Evolutionary conservation across 2,888 invertebrate species (phyloP).

Genomic region (Drosophila meridionalis): DNA sequence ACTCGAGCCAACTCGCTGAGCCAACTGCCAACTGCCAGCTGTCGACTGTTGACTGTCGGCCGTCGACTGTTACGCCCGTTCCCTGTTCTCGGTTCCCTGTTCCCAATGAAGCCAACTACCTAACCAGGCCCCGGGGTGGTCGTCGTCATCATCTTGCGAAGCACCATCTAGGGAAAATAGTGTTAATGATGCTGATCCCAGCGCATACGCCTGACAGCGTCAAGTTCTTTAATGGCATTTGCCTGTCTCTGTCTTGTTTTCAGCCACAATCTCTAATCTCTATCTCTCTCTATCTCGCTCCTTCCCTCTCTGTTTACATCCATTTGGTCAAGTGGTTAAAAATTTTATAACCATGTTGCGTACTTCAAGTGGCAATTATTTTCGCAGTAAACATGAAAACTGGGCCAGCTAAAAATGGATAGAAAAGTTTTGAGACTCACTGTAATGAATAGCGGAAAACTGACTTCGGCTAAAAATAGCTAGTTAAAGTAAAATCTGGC

Average conservation of each 20-base stretch:
- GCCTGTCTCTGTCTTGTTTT: constrained; percentile 2
- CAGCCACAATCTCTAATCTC: neutral
- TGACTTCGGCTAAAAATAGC: neutral
- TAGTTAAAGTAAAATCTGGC: neutral
- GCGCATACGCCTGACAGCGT: constrained; percentile 59
- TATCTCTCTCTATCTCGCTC: neutral
- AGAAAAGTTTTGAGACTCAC: neutral
- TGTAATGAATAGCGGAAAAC: neutral
- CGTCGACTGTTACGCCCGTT: constrained; percentile 3
- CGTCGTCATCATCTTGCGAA: constrained; percentile 64
- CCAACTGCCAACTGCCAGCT: constrained; percentile 11
- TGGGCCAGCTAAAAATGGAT: neutral
- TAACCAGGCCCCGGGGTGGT: constrained; percentile 12
- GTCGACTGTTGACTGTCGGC: neutral
- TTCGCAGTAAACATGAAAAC: constrained; percentile 6
- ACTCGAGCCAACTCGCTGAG: constrained; percentile 42
- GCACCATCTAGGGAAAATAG: constrained; percentile 76
- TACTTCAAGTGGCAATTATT: constrained; percentile 63
- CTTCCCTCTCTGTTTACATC: neutral
- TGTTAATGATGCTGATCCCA: constrained; percentile 79
- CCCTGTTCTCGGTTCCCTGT: neutral
- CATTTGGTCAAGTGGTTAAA: constrained; percentile 43
- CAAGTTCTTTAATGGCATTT: constrained; percentile 67
- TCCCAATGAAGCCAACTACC: neutral
- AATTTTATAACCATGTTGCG: constrained; percentile 59